phyloP scores from a whole-genome alignment of 2,797 vertebrate species.

The Cheirogaleus major region DNA sequence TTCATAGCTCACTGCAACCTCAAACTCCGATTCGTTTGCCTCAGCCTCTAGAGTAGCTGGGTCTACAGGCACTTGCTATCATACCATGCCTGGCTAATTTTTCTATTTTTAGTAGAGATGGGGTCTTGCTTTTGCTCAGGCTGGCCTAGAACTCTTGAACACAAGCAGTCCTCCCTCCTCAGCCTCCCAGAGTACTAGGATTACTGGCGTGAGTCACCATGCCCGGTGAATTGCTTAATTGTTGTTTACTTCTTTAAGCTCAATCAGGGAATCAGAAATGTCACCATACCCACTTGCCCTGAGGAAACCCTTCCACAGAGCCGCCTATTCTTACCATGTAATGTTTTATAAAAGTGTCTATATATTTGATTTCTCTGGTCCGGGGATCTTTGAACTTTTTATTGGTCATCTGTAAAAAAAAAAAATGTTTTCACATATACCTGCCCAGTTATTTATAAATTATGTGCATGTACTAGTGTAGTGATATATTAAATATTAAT shows the following conservation, averaged over 20 bases:
- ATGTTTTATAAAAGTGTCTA: background rate
- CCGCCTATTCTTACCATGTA: background rate
- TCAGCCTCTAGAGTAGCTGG: no score
- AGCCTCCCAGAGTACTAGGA: no score
- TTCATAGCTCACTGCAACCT: no score
- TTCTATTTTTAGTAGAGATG: no score
- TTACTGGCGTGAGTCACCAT: no score
- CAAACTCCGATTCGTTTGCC: no score
- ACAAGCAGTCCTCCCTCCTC: no score
- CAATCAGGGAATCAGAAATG: slow-evolving; percentile 16
- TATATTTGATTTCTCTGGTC: background rate
- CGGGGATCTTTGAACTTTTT: background rate
- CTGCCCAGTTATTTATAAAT: background rate
- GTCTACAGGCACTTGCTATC: no score
- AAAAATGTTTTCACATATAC: background rate
- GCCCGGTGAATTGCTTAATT: background rate
- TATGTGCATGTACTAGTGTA: background rate
- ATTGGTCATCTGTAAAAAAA: background rate
- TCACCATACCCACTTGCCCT: background rate
- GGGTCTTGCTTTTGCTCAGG: no score
- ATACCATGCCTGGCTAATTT: no score
- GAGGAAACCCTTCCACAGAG: background rate
- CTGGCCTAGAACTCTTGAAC: no score
- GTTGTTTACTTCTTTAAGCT: background rate
- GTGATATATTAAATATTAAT: background rate